Conservation (phyloP, 53 echinoderm and acorn worm species). For the Echinarachnius parma region DNA sequence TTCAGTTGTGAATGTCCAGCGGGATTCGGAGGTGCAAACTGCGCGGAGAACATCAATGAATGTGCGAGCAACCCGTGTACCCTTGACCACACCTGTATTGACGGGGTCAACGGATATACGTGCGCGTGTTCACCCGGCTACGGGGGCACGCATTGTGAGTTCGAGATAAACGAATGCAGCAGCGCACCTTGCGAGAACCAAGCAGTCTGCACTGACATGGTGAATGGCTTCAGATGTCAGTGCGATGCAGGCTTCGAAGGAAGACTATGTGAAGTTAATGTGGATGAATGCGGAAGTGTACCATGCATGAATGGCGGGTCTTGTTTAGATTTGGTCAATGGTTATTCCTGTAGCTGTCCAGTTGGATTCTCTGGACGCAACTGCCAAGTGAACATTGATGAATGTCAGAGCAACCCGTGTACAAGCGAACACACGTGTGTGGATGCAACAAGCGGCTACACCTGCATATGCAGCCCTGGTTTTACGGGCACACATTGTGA, state of each 20-base stretch:
- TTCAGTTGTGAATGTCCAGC: slow-evolving; percentile 36
- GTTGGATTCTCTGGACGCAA: slow-evolving; percentile 31
- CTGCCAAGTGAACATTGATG: slow-evolving; percentile 45
- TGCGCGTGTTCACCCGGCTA: slow-evolving; percentile 30
- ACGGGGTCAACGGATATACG: slow-evolving; percentile 24
- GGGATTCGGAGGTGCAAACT: slow-evolving; percentile 36
- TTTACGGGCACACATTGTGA: slow-evolving; percentile 42
- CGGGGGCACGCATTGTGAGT: slow-evolving; percentile 22
- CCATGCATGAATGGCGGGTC: slow-evolving; percentile 48
- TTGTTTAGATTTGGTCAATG: slow-evolving; percentile 43
- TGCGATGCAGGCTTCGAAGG: slow-evolving; percentile 42
- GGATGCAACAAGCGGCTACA: slow-evolving; percentile 23
- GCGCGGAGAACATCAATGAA: slow-evolving; percentile 47
- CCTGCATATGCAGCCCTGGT: slow-evolving; percentile 21
- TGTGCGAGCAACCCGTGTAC: slow-evolving; percentile 35
- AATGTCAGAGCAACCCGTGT: slow-evolving; percentile 54
- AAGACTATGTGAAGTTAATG: slow-evolving; percentile 15
- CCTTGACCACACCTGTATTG: slow-evolving; percentile 9
- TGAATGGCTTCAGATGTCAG: slow-evolving; percentile 14
- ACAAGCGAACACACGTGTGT: slow-evolving; percentile 27
- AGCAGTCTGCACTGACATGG: slow-evolving; percentile 1
- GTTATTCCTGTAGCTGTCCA: slow-evolving; percentile 37
- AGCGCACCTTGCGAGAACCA: slow-evolving; percentile 38
- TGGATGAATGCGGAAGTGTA: slow-evolving; percentile 49
- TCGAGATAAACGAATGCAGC: slow-evolving; percentile 25